phyloP scores from a whole-genome alignment of 2,888 invertebrate species.

The Lithophane socia region DNA sequence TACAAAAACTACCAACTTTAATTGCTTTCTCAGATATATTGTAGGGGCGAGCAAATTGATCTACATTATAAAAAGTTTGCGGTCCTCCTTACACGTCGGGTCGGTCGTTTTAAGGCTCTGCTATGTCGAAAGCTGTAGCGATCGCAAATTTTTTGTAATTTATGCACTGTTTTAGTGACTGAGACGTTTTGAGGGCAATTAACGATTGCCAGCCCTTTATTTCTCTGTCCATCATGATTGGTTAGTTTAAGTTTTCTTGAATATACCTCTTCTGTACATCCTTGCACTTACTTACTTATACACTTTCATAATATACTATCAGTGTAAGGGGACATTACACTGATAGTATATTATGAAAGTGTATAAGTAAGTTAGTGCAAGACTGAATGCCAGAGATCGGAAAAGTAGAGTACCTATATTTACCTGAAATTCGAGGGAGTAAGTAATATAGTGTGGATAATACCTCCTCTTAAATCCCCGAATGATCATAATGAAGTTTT shows the following conservation, averaged over 20 bases:
- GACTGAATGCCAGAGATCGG: too few species aligned
- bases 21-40: constrained; percentile 62
- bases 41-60: constrained; percentile 60
- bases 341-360: too few species aligned
- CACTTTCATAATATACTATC: too few species aligned
- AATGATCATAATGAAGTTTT: too few species aligned
- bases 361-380: too few species aligned
- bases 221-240: background rate
- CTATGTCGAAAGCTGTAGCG: constrained; percentile 23
- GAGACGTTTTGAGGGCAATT: background rate
- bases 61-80: constrained; percentile 62
- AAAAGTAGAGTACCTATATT: too few species aligned
- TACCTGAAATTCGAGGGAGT: too few species aligned
- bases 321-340: too few species aligned
- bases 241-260: too few species aligned
- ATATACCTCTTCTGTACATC: background rate
- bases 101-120: constrained; percentile 24
- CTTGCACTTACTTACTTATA: too few species aligned
- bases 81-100: constrained; percentile 46
- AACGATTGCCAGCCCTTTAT: background rate
- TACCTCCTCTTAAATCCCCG: too few species aligned
- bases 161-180: background rate
- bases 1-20: constrained; percentile 57
- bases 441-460: too few species aligned
- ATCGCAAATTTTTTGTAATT: background rate